Base-by-base conservation (phyloP, 2,888 invertebrate genomes). In the Automeris io region DNA sequence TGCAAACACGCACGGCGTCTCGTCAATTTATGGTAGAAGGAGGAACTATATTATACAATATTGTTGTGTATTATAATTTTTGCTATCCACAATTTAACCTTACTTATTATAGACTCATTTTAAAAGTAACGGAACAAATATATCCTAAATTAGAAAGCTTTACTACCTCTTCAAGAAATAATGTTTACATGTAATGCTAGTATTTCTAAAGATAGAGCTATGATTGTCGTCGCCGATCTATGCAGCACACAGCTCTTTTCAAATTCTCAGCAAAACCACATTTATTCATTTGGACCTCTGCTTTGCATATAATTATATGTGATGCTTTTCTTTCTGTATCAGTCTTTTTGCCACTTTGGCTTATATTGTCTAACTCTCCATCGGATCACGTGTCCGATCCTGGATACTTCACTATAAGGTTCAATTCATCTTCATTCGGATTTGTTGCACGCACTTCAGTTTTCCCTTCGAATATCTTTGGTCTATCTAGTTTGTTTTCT, bases 311-410 rank as follows among this genome's bases (percentile, higher is more conserved):
- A 33, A 55, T 64, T 42, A 54, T 48, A 39, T 69, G 60, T 49
- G 65, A 47, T 54, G 57, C 51, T 41, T 61, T 64, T 36, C 47
- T 45, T 47, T 59, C 56, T 42, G 53, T 53, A 54, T 80, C 82
- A 77, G 76, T 80, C 77, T 80, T 80, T 48, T 56, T 61, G 47
- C 50, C 61, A 46, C 51, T 63, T 49, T 61, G 64, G 51, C 59
- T 66, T 47, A 54, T 54, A 45, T 61, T 68, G 37, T 59, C 66
- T 34, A 55, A 36, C 41, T 70, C 67, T 47, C 78, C 83, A 42
- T 82, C 85, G 87, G 87, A 87, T 87, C 87, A 87, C 80, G 87
- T 87, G 63, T 86, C 85, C 58, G 85, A 65, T 39, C 78, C 75
- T 24, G 78, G 83, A 36, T 86, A 87, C 49, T 79, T 87, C 31